Evolutionary conservation across 2,888 invertebrate species (phyloP), one percentile per base, ranked within the genome.

Genomic region (Homarus gammarus): DNA sequence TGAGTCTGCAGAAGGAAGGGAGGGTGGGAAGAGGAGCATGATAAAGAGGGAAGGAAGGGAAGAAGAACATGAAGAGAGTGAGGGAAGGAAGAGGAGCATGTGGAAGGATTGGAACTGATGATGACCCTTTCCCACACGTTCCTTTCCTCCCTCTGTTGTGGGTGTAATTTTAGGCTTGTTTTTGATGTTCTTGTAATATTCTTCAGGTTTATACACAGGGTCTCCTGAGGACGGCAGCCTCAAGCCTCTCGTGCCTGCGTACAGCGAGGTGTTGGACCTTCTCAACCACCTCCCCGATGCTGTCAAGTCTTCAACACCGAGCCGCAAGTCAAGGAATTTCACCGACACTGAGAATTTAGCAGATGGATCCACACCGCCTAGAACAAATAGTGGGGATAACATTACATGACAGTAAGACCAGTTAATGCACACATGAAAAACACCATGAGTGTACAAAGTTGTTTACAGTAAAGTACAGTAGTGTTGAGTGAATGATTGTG

Each of bases 211-310:
- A 27, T 22, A 40, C 2, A 64, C 61, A 8, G 81, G 68, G 40
- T 82, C 81, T 18, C 36, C 31, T 22, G 81, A 77, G 18, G 89
- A 77, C n/a, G 44, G 31, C n/a, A 44, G 33, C 51, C 33, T 89
- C 38, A 84, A 77, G 64, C 84, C 89, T n/a, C 77, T 89, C 22
- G 27, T 83, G 33, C 78, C 84, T 22, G 89, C 49, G 18, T 78
- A 72, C 33, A 75, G 77, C 27, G 84, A 84, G 51, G 84, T 89
- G 31, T 33, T 84, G 33, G 89, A 89, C 40, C 78, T 89, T n/a
- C 78, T 89, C 36, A 89, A 84, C 38, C 84, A 78, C 68, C 84
- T 89, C 6, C 78, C 84, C 10, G 84, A 89, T 36, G 77, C 84
- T 10, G 64, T 36, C 36, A 61, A 36, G 5, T 38, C 81, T 6